Base-by-base conservation (phyloP, 2,113 vertebrate genomes). In the Gambusia affinis region DNA sequence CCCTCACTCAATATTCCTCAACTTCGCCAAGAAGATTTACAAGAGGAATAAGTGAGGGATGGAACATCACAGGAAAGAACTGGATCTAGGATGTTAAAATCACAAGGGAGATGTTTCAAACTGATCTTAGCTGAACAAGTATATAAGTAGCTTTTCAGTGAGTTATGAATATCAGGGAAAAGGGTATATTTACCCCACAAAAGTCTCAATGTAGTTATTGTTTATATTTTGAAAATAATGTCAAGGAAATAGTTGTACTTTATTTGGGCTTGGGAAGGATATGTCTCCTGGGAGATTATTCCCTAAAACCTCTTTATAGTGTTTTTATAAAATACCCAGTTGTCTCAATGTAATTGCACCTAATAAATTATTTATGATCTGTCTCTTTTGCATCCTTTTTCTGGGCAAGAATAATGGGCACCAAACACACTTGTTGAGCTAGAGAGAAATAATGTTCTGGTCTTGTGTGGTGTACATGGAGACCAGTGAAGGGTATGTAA, bases 1-100 rank as follows among this genome's bases (percentile, higher is more conserved):
- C 12, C 96, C 97, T 14, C 73, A 71, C 0, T 83, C 89, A 0
- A 90, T 99, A 78, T 99, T 99, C 84, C 90, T 96, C 6, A 94
- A 91, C 72, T 94, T 99, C 0, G 96, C 95, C 0, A 89, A 90
- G 29, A 97, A 96, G 85, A 96, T 99, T 73, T 99, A 98, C 91
- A 97, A 96, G 87, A 91, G 97, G 31, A 95, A 94, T 86, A 99
- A 98, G 66, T 99, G 93, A 97, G 42, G 37, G 11, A 1, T n/a
- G 51, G 51, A 57, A 10, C 22, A n/a, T 8, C 5, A 57, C 51
- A 57, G 24, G 24, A 57, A 57, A 54, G 22, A 54, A 24, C 51
- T 57, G 51, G 7, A 57, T n/a, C 51, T 10, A 8, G 10, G 24
- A 7, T 57, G 24, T 8, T 8, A 64, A 64, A 35, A 12, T 64